Evolutionary conservation across 2,113 vertebrate species (phyloP).

Genomic region (Corythaeola cristata): DNA sequence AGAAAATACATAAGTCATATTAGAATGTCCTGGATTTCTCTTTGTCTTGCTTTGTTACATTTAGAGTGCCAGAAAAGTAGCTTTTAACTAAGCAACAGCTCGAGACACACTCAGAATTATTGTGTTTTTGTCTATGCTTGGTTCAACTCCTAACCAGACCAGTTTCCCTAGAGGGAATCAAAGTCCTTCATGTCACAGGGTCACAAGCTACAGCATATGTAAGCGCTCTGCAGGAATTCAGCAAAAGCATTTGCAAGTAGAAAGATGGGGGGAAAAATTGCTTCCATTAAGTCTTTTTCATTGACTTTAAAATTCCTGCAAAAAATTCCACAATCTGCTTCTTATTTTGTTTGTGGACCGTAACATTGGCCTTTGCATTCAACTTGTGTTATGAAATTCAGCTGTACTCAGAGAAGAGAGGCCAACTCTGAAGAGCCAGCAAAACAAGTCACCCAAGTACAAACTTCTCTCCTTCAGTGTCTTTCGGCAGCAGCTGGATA

Average conservation of each 20-base stretch:
- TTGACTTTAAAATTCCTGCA: neutral
- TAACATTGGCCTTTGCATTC: neutral
- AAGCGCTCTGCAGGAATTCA: constrained; percentile 13
- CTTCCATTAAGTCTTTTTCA: neutral
- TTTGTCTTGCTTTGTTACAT: neutral
- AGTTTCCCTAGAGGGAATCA: constrained; percentile 16
- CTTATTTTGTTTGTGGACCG: neutral
- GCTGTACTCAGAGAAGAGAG: neutral
- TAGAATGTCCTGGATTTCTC: neutral
- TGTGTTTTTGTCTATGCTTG: neutral
- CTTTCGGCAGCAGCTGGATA: neutral
- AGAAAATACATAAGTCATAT: neutral
- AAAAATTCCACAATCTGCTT: neutral
- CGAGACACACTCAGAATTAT: constrained; percentile 23
- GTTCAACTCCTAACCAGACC: neutral
- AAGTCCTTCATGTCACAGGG: constrained; percentile 28
- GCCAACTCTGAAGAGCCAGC: neutral
- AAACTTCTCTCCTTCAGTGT: neutral
- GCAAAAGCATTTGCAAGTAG: neutral
- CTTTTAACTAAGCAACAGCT: constrained; percentile 44
- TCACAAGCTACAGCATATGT: constrained; percentile 6
- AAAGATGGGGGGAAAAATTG: neutral
- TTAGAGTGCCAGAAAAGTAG: constrained; percentile 1
- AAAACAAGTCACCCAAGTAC: neutral
- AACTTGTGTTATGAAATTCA: neutral